Evolutionary conservation across 2,113 vertebrate genomes (phyloP), one percentile per base, ranked within the genome.

Genomic region (Jaculus jaculus): DNA sequence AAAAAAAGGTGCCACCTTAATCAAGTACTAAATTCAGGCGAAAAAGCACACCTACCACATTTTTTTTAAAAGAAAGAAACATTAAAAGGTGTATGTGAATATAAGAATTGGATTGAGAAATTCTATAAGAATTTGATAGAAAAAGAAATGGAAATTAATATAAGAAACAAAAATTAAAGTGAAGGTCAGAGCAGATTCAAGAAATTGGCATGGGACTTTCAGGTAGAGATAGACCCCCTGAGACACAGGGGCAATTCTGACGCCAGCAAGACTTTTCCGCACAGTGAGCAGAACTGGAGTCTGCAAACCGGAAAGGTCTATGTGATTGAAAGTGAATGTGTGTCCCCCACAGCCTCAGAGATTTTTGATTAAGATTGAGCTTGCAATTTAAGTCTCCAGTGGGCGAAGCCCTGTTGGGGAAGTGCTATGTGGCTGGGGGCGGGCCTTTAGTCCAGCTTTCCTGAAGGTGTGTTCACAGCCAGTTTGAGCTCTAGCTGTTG

Each of bases 151-250:
- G 18, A 32, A 61, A 65, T 34, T 34, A 54, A 26, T 0, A 60
- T 3, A n/a, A 81, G 39, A 17, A 66, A 28, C 16, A 60, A 47
- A 84, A 71, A 16, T 66, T 24, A 11, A 18, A 37, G 72, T 0
- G 11, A n/a, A 18, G 65, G 63, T 3, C 24, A 81, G 23, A 60
- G 5, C 39, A 26, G 65, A 61, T 6, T 34, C 23, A 3, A 26
- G 69, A 37, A 30, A 58, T 0, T 1, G 5, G 13, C 3, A 2
- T 0, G 12, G 12, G 13, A 9, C 8, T 13, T 39, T 37, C 18
- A 12, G 15, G 39, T 1, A 5, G 34, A 34, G 54, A 34, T 0
- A 0, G 17, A 34, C 83, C 0, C 13, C 3, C 75, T 0, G 8
- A 28, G 65, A 30, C 42, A 51, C 30, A 18, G 34, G 5, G 6